These are phyloP conservation scores for Mythimna albipuncta DNA, from an alignment of 2,888 invertebrate species.

Conservation along the genomic window DNA sequence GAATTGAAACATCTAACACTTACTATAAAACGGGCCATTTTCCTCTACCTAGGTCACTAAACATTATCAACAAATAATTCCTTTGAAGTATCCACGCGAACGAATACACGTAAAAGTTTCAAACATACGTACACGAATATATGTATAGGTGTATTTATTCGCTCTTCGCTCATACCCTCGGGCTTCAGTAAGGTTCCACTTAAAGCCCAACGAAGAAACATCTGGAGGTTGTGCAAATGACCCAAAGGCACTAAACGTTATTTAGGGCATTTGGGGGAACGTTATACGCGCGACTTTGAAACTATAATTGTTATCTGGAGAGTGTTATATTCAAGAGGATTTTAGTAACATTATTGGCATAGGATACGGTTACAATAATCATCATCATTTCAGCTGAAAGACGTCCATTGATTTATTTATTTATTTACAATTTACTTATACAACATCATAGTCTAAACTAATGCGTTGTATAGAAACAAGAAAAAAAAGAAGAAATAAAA, in stretches of 20 bases:
- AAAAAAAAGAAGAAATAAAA: too few species aligned
- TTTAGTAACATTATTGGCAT: constrained; percentile 17
- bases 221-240: constrained; percentile 59
- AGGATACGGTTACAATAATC: too few species aligned
- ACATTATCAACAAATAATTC: constrained; percentile 35
- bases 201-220: constrained; percentile 43
- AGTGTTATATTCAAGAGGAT: constrained; percentile 12
- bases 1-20: not conserved
- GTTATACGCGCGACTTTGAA: constrained; percentile 33
- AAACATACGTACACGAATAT: constrained; percentile 23
- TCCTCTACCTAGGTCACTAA: not conserved
- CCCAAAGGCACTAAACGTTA: constrained; percentile 55
- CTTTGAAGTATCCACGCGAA: constrained; percentile 30
- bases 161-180: constrained; percentile 21
- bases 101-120: constrained; percentile 23
- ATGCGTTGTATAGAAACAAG: too few species aligned
- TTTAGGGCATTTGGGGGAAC: constrained; percentile 24
- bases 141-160: constrained; percentile 46
- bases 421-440: too few species aligned
- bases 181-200: constrained; percentile 44
- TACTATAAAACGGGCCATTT: not conserved
- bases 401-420: too few species aligned
- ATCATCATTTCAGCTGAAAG: too few species aligned
- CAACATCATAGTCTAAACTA: too few species aligned
- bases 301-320: constrained; percentile 6